A percentile compares a stretch with the other conserved stretches of the same genome.
These are phyloP conservation scores for Platynereis dumerilii DNA, from an alignment of 2,888 invertebrate species.

Conservation along the genomic window DNA sequence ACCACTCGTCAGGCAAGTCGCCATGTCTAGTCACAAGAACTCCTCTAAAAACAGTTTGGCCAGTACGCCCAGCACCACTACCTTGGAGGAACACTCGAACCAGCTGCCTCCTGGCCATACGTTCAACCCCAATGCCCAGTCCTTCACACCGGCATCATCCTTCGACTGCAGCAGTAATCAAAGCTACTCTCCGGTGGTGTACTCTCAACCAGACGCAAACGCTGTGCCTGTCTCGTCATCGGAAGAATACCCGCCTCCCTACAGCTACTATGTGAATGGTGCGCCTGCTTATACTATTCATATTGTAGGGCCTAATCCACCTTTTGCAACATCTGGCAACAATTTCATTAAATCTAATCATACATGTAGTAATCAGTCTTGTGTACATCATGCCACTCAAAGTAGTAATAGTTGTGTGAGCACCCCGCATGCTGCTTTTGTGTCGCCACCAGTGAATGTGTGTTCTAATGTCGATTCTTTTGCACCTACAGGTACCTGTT, in stretches of 20 bases:
- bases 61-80: constrained; percentile 5
- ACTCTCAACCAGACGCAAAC: too few relatives aligned
- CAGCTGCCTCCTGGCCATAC: neutral
- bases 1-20: constrained; percentile 16
- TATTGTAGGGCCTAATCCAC: constrained; percentile 6
- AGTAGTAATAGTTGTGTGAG: neutral
- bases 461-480: neutral
- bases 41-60: too few relatives aligned
- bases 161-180: neutral
- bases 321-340: neutral
- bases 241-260: too few relatives aligned
- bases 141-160: constrained; percentile 5
- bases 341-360: too few relatives aligned
- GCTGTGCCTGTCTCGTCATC: too few relatives aligned
- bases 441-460: neutral
- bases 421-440: neutral
- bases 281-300: constrained; percentile 23
- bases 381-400: too few relatives aligned
- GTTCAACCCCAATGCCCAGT: constrained; percentile 18
- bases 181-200: neutral
- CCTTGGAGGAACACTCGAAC: neutral
- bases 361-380: too few relatives aligned
- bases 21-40: too few relatives aligned
- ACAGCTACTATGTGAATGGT: neutral
- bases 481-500: neutral